phyloP scores from a whole-genome alignment of 2,797 vertebrate genomes.

The Scolopax bukidnonensis region DNA sequence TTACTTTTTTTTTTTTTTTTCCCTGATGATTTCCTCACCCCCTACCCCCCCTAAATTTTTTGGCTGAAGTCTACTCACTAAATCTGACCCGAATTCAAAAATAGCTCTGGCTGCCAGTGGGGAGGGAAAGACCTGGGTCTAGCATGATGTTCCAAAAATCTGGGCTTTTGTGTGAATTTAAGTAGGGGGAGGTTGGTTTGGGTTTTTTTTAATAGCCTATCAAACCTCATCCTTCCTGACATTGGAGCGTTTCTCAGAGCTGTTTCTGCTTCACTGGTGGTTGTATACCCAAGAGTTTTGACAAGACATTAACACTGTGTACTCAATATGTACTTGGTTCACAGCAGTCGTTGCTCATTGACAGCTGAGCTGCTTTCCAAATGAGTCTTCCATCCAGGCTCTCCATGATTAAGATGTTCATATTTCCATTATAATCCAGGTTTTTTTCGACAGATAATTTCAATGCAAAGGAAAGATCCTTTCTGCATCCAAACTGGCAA shows the following conservation, averaged over 20 bases:
- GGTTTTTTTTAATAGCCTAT: constrained; percentile 12
- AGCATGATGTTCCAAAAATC: neutral
- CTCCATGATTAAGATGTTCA: neutral
- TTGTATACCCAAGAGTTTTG: constrained; percentile 7
- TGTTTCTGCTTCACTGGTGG: constrained; percentile 15
- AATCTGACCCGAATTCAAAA: constrained; percentile 55
- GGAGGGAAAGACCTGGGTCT: neutral
- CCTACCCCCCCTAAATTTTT: neutral
- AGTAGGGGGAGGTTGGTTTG: neutral
- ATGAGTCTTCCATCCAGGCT: neutral
- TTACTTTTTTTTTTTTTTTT: constrained; percentile 13
- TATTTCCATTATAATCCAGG: neutral
- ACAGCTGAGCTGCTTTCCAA: neutral
- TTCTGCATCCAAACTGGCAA: neutral
- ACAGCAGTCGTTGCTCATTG: neutral
- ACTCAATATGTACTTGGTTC: neutral
- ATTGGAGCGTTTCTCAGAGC: neutral
- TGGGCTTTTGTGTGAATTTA: constrained; percentile 19
- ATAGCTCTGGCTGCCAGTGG: constrained; percentile 22
- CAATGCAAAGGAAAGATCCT: neutral
- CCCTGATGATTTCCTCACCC: neutral
- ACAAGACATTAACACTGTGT: neutral
- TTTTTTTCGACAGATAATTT: neutral
- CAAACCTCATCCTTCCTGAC: constrained; percentile 32
- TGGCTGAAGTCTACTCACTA: constrained; percentile 17